phyloP scores from a whole-genome alignment of 2,888 invertebrate species.

The Lasiommata megera region DNA sequence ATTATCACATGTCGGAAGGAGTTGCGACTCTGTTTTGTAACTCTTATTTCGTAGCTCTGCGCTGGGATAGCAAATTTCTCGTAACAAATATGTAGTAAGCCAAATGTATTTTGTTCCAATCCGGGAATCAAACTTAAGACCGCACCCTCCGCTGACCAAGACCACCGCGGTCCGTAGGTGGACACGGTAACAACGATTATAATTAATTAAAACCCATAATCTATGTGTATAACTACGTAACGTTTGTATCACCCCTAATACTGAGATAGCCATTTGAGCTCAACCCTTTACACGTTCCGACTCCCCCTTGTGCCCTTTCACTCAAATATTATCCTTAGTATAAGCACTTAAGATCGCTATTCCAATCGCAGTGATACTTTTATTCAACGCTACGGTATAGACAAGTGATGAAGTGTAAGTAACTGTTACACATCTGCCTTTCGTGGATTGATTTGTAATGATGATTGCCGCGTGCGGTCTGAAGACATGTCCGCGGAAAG shows the following conservation, averaged over 20 bases:
- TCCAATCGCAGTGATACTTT: neutral
- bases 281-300: conserved; percentile 55
- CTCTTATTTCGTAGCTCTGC: no score
- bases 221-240: neutral
- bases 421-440: conserved; percentile 73
- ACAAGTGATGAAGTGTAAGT: conserved; percentile 62
- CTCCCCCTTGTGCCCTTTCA: conserved; percentile 32
- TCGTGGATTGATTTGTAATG: conserved; percentile 54
- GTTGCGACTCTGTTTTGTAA: no score
- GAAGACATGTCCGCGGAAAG: conserved; percentile 59
- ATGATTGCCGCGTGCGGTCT: conserved; percentile 63
- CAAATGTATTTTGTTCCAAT: no score
- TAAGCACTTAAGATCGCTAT: conserved; percentile 22
- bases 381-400: conserved; percentile 17
- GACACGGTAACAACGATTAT: no score
- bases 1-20: no score
- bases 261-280: conserved; percentile 39
- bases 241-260: conserved; percentile 5
- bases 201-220: no score
- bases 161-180: no score
- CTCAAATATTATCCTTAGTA: conserved; percentile 35
- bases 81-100: no score
- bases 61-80: no score
- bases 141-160: no score
- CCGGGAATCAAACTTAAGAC: no score